A percentile compares a stretch with the other conserved stretches of the same genome.
phyloP scores from a whole-genome alignment of 2,797 vertebrate genomes.

The Triplophysa yarkandensis region DNA sequence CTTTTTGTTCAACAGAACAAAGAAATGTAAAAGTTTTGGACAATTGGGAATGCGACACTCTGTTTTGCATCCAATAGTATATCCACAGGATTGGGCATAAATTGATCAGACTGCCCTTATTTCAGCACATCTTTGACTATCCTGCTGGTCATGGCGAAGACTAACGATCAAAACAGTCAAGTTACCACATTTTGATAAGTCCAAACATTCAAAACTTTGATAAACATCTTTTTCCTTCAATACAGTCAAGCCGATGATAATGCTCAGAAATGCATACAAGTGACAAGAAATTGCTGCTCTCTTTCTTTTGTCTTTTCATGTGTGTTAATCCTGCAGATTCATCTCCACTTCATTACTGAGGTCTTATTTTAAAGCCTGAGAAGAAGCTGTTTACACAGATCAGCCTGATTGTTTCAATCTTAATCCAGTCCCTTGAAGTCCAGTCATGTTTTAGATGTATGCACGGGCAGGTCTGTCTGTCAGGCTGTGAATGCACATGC shows the following conservation, averaged over 20 bases:
- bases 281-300: neutral
- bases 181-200: slow-evolving; percentile 13
- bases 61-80: neutral
- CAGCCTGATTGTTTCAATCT: slow-evolving; percentile 26
- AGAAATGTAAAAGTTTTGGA: too few species aligned
- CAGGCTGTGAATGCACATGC: slow-evolving; percentile 29
- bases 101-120: slow-evolving; percentile 1
- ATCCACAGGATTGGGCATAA: neutral
- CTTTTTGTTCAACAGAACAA: too few species aligned
- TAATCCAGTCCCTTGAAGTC: slow-evolving; percentile 52
- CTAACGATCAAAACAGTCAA: slow-evolving; percentile 10
- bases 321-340: slow-evolving; percentile 6
- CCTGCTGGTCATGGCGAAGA: neutral
- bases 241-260: neutral
- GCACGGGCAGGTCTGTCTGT: slow-evolving; percentile 26
- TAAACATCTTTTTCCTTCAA: neutral
- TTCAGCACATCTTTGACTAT: slow-evolving; percentile 20
- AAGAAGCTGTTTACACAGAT: slow-evolving; percentile 28
- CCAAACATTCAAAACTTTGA: neutral
- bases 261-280: neutral
- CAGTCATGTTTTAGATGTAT: slow-evolving; percentile 51
- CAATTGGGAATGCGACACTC: too few species aligned
- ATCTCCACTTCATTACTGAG: neutral
- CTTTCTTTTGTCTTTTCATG: neutral
- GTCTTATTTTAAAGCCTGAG: slow-evolving; percentile 18